Evolutionary conservation across 2,797 vertebrate species (phyloP).

Genomic region (Decapterus maruadsi): DNA sequence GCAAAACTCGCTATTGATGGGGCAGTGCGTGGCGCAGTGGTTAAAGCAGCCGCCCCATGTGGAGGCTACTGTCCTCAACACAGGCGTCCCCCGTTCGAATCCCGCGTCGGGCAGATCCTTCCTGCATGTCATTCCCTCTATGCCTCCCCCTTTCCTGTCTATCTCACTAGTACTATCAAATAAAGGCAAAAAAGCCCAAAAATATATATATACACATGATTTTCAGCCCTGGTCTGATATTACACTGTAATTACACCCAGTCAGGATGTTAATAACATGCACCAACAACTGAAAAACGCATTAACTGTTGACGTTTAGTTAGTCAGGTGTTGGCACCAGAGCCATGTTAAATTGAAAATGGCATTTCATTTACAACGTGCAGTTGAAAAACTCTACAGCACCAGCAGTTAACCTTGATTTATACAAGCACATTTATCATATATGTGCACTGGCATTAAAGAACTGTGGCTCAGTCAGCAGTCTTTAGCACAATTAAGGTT

Average conservation of each 20-base stretch:
- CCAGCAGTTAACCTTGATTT: conserved; percentile 11
- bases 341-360: not conserved
- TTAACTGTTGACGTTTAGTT: not conserved
- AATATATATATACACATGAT: too few relatives aligned
- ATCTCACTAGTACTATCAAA: too few relatives aligned
- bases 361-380: not conserved
- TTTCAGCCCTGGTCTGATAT: not conserved
- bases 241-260: not conserved
- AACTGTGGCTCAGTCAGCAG: conserved; percentile 2
- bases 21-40: too few relatives aligned
- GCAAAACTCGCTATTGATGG: not conserved
- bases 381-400: not conserved
- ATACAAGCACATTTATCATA: not conserved
- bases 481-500: not conserved
- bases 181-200: too few relatives aligned
- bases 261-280: not conserved
- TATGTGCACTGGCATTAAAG: not conserved
- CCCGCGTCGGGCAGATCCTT: too few relatives aligned
- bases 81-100: too few relatives aligned
- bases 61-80: too few relatives aligned
- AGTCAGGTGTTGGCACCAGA: not conserved
- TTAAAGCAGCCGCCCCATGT: too few relatives aligned
- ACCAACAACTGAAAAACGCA: not conserved
- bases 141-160: too few relatives aligned
- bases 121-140: too few relatives aligned